phyloP scores from a whole-genome alignment of 2,797 vertebrate genomes.

The Trichosurus vulpecula region DNA sequence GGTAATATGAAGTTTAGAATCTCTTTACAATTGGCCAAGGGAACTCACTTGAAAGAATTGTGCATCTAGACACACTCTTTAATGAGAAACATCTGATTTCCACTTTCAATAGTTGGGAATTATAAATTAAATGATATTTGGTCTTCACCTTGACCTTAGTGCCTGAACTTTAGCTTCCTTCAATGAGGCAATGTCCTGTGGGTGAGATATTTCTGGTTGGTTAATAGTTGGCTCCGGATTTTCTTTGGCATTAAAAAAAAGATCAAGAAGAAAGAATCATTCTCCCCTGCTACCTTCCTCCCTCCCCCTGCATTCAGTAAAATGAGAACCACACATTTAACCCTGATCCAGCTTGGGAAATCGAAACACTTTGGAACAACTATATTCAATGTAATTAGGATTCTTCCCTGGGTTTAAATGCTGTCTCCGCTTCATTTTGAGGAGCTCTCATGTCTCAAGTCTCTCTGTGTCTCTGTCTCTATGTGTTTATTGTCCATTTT shows the following conservation, averaged over 20 bases:
- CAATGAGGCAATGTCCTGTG: conserved; percentile 45
- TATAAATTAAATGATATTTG: conserved; percentile 55
- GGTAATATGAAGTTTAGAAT: conserved; percentile 55
- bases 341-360: conserved; percentile 59
- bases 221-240: conserved; percentile 34
- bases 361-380: conserved; percentile 66
- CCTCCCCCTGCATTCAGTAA: conserved; percentile 44
- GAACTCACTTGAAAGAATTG: conserved; percentile 53
- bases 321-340: conserved; percentile 63
- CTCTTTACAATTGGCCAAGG: conserved; percentile 49
- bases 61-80: conserved; percentile 34
- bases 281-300: conserved; percentile 7
- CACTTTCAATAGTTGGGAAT: conserved; percentile 45
- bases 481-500: background rate
- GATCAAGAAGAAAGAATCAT: conserved; percentile 27
- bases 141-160: conserved; percentile 44
- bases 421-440: conserved; percentile 27
- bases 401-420: conserved; percentile 54
- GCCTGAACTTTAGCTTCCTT: conserved; percentile 27
- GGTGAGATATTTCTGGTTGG: conserved; percentile 47
- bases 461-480: background rate
- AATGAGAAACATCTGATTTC: conserved; percentile 65
- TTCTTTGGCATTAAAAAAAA: conserved; percentile 10
- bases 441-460: conserved; percentile 33
- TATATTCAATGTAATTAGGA: conserved; percentile 58